Evolutionary conservation across 1,140 invertebrate genomes (phyloP).

Genomic region (Berghia stephanieae): DNA sequence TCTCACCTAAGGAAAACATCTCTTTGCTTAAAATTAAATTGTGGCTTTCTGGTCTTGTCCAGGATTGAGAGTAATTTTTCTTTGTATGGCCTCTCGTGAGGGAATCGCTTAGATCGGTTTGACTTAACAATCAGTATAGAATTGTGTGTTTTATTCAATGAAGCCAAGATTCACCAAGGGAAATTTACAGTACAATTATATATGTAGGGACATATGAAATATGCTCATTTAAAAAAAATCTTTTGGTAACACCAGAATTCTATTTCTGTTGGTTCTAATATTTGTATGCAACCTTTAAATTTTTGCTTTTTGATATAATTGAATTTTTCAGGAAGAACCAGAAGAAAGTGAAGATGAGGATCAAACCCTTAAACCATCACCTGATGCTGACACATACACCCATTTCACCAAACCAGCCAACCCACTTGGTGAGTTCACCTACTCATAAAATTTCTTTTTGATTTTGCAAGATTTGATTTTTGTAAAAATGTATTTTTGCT

Average conservation of each 20-base stretch:
- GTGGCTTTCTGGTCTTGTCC: too few species aligned
- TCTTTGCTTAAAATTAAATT: too few species aligned
- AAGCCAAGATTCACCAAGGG: too few species aligned
- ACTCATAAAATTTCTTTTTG: neutral
- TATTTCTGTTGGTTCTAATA: neutral
- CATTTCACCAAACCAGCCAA: conserved; percentile 86
- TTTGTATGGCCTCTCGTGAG: too few species aligned
- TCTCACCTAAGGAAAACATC: neutral
- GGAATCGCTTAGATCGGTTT: too few species aligned
- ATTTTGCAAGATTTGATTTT: neutral
- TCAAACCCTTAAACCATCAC: conserved; percentile 76
- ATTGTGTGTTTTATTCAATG: too few species aligned
- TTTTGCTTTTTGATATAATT: neutral
- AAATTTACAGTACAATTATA: neutral
- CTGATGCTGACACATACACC: conserved; percentile 90
- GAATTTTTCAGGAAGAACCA: conserved; percentile 30
- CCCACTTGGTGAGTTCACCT: conserved; percentile 23
- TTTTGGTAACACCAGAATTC: neutral
- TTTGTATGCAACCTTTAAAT: neutral
- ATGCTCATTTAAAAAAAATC: neutral
- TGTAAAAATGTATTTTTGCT: neutral
- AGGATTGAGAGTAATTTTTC: too few species aligned
- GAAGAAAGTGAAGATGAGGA: conserved; percentile 73
- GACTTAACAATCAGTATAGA: too few species aligned
- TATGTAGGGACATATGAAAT: neutral